These are phyloP conservation scores for Xiphophorus birchmanni DNA, from an alignment of 2,797 vertebrate species.

Conservation along the genomic window DNA sequence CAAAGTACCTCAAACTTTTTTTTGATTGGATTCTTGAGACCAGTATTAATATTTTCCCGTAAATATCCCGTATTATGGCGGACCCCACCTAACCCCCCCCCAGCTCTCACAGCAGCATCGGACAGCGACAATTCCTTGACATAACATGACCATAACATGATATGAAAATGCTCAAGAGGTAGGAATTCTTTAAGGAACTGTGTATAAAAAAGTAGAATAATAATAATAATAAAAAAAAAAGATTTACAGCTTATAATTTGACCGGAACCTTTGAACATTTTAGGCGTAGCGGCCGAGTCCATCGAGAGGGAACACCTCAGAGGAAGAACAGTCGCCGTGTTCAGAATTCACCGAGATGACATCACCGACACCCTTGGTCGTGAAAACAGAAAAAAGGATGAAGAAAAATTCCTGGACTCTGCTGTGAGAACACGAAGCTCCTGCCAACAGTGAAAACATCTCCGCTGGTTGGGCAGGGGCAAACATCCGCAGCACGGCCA, in stretches of 20 bases:
- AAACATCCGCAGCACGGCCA: conserved; percentile 31
- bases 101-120: too few relatives aligned
- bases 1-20: too few relatives aligned
- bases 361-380: conserved; percentile 60
- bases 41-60: too few relatives aligned
- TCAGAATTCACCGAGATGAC: conserved; percentile 60
- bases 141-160: neutral
- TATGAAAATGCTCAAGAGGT: neutral
- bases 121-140: too few relatives aligned
- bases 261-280: conserved; percentile 5
- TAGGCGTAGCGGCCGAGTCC: neutral
- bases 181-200: neutral
- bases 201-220: neutral
- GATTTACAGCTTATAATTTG: neutral
- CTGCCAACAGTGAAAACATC: conserved; percentile 62
- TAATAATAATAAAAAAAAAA: too few relatives aligned
- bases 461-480: conserved; percentile 16
- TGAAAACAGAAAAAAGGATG: conserved; percentile 58
- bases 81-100: too few relatives aligned
- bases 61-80: too few relatives aligned
- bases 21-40: neutral
- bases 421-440: conserved; percentile 67
- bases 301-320: conserved; percentile 29
- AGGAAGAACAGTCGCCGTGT: conserved; percentile 46
- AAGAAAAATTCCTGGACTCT: conserved; percentile 69